A percentile compares a stretch with the other conserved stretches of the same genome.
Evolutionary conservation across 2,888 invertebrate genomes (phyloP).

Genomic region (Hololepta plana): DNA sequence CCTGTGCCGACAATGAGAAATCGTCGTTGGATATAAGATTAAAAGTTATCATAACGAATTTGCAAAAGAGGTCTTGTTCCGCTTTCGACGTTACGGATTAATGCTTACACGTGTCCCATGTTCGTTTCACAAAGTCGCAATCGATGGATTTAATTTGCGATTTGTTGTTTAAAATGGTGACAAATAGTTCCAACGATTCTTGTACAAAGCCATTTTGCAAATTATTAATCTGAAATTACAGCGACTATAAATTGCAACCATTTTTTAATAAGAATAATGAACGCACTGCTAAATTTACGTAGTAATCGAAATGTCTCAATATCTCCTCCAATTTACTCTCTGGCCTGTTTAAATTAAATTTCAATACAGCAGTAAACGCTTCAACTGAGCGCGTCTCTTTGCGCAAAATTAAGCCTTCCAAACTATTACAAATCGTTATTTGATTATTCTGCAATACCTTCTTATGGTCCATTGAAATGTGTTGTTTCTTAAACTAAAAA

Average conservation of each 20-base stretch:
- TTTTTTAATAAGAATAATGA: constrained; percentile 1
- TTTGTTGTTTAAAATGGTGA: constrained; percentile 18
- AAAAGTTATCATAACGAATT: constrained; percentile 17
- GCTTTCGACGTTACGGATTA: no score
- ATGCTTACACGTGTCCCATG: no score
- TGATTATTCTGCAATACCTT: no score
- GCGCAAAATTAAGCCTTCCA: constrained; percentile 1
- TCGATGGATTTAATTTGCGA: no score
- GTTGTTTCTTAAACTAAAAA: no score
- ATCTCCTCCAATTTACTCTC: no score
- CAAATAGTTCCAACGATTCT: constrained; percentile 18
- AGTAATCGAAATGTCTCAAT: constrained; percentile 7
- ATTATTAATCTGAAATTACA: constrained; percentile 8
- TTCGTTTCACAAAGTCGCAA: no score
- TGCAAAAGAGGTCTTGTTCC: constrained; percentile 16
- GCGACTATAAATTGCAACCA: constrained; percentile 4
- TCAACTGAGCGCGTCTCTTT: constrained; percentile 5
- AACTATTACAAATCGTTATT: no score
- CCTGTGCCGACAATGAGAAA: no score
- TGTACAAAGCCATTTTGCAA: no score
- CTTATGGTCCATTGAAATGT: no score
- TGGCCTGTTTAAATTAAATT: no score
- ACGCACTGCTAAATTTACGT: constrained; percentile 11
- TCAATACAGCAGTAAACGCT: constrained; percentile 10
- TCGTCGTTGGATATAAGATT: constrained; percentile 18